Conservation (phyloP, 2,888 invertebrate genomes). For the Cotesia congregata region DNA sequence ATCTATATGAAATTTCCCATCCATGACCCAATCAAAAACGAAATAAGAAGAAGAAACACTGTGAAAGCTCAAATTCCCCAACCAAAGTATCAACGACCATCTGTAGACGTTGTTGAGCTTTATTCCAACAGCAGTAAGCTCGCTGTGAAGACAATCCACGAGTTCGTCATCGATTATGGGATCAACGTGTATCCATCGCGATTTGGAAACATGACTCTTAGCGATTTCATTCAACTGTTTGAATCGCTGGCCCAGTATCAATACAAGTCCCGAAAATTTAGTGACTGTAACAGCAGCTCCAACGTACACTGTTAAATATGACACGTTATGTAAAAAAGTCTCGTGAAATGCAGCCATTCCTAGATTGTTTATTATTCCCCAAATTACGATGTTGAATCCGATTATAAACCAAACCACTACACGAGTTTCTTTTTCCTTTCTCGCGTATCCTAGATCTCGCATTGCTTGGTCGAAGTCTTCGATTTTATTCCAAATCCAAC, state of each 20-base stretch:
- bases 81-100: slow-evolving; percentile 60
- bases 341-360: slow-evolving; percentile 61
- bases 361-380: slow-evolving; percentile 53
- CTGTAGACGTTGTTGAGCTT: slow-evolving; percentile 55
- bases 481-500: slow-evolving; percentile 59
- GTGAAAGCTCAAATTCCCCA: slow-evolving; percentile 60
- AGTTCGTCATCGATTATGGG: slow-evolving; percentile 36
- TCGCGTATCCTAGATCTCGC: slow-evolving; percentile 53
- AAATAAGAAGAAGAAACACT: slow-evolving; percentile 58
- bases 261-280: slow-evolving; percentile 58
- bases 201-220: slow-evolving; percentile 42
- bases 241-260: slow-evolving; percentile 61
- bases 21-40: slow-evolving; percentile 50
- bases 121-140: slow-evolving; percentile 58
- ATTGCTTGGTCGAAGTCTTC: slow-evolving; percentile 60
- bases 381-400: slow-evolving; percentile 44
- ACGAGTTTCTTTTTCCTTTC: slow-evolving; percentile 47
- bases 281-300: slow-evolving; percentile 53
- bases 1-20: slow-evolving; percentile 37
- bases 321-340: slow-evolving; percentile 54
- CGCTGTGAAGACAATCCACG: slow-evolving; percentile 58
- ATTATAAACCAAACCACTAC: slow-evolving; percentile 53
- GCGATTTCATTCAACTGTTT: slow-evolving; percentile 58
- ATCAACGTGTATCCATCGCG: slow-evolving; percentile 37
- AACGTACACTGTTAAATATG: slow-evolving; percentile 59